Conservation (phyloP, 2,797 vertebrate species). For the Cygnus olor region DNA sequence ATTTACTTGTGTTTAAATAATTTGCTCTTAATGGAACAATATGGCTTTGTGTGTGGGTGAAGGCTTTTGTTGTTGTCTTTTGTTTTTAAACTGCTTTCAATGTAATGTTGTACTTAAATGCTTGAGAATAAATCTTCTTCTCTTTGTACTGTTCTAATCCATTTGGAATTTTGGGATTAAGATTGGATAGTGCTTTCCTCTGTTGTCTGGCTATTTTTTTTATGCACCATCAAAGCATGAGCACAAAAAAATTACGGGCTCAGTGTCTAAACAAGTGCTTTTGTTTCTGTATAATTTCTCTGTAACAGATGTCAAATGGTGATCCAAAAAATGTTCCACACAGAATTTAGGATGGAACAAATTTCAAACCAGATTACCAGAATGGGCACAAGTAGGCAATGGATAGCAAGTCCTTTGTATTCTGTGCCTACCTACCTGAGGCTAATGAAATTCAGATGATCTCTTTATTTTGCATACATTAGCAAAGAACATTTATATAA, state of each 20-base stretch:
- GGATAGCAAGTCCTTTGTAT: background rate
- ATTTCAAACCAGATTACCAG: background rate
- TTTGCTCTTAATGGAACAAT: background rate
- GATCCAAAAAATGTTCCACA: background rate
- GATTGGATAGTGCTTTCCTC: background rate
- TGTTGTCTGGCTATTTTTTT: background rate
- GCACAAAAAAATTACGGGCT: background rate
- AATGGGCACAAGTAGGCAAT: background rate
- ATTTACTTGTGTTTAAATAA: background rate
- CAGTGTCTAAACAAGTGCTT: background rate
- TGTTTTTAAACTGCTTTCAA: background rate
- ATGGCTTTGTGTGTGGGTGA: background rate
- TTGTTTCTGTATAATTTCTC: background rate
- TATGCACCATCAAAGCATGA: background rate
- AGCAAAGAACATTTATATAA: background rate
- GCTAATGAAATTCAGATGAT: background rate
- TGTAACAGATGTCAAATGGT: background rate
- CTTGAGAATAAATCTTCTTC: slow-evolving; percentile 9
- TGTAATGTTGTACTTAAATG: background rate
- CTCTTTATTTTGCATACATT: background rate
- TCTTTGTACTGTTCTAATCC: background rate
- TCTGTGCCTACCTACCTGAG: background rate
- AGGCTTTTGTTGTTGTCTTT: background rate
- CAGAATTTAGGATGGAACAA: background rate
- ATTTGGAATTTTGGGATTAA: slow-evolving; percentile 1